phyloP scores from a whole-genome alignment of 2,888 invertebrate genomes.

The Synergus gifuensis region DNA sequence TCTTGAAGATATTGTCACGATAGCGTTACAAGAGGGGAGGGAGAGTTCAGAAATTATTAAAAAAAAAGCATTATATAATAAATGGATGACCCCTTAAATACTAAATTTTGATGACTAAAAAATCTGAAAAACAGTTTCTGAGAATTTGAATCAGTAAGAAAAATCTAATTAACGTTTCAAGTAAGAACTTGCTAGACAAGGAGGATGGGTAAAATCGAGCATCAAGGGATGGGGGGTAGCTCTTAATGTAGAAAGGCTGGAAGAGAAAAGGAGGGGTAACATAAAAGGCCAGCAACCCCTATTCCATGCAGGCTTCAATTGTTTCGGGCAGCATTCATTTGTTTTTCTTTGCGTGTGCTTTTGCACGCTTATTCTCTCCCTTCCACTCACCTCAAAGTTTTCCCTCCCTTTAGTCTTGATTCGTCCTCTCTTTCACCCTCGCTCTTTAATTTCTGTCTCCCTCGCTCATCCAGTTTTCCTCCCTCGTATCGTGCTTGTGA shows the following conservation, averaged over 20 bases:
- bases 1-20: too few species aligned
- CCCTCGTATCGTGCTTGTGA: slow-evolving; percentile 50
- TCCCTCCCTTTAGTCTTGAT: slow-evolving; percentile 41
- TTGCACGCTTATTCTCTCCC: slow-evolving; percentile 61
- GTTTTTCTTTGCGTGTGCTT: slow-evolving; percentile 72
- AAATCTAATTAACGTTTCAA: background rate
- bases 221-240: background rate
- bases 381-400: slow-evolving; percentile 42
- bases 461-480: slow-evolving; percentile 36
- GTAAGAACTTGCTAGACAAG: background rate
- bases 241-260: background rate
- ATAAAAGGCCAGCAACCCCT: slow-evolving; percentile 74
- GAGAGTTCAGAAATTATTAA: too few species aligned
- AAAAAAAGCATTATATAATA: too few species aligned
- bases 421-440: slow-evolving; percentile 43
- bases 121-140: too few species aligned
- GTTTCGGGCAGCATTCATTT: slow-evolving; percentile 74
- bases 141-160: background rate
- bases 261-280: slow-evolving; percentile 54
- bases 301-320: slow-evolving; percentile 72
- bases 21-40: too few species aligned
- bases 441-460: slow-evolving; percentile 45
- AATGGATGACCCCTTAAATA: too few species aligned
- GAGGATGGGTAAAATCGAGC: background rate
- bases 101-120: too few species aligned